Percentiles rank a stretch among this genome's conserved stretches.
Evolutionary conservation across 2,888 invertebrate genomes (phyloP).

Genomic region (Zele albiditarsus): DNA sequence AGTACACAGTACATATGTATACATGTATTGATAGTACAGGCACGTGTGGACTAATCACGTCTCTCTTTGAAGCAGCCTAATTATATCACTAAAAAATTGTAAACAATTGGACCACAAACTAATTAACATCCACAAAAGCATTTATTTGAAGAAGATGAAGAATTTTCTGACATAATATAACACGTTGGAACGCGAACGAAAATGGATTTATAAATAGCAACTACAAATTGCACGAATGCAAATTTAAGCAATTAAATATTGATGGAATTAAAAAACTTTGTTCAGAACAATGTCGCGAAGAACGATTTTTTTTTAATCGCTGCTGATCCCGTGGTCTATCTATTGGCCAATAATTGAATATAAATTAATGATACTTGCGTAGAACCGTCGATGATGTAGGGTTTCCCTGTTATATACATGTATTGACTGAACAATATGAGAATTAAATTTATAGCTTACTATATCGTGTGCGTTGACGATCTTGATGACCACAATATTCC

Average conservation of each 20-base stretch:
- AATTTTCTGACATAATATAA: neutral
- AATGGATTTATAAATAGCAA: neutral
- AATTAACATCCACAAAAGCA: neutral
- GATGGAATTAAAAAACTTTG: neutral
- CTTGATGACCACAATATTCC: slow-evolving; percentile 86
- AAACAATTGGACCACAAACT: neutral
- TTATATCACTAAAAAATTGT: neutral
- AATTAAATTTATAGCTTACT: slow-evolving; percentile 77
- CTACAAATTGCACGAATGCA: no score
- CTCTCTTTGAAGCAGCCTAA: neutral
- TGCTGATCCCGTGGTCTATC: neutral
- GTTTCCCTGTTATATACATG: neutral
- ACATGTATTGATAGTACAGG: slow-evolving; percentile 23
- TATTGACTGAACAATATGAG: slow-evolving; percentile 9
- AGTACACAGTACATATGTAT: slow-evolving; percentile 46
- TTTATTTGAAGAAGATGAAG: neutral
- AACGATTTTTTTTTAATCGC: neutral
- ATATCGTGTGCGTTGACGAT: slow-evolving; percentile 81
- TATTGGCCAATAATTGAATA: neutral
- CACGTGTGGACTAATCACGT: neutral
- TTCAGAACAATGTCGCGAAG: neutral
- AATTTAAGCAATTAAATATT: neutral
- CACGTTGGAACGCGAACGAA: neutral
- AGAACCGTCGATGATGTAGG: neutral
- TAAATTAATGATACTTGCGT: neutral